These are phyloP conservation scores for Rhincodon typus DNA, from an alignment of 2,797 vertebrate species.

Conservation along the genomic window DNA sequence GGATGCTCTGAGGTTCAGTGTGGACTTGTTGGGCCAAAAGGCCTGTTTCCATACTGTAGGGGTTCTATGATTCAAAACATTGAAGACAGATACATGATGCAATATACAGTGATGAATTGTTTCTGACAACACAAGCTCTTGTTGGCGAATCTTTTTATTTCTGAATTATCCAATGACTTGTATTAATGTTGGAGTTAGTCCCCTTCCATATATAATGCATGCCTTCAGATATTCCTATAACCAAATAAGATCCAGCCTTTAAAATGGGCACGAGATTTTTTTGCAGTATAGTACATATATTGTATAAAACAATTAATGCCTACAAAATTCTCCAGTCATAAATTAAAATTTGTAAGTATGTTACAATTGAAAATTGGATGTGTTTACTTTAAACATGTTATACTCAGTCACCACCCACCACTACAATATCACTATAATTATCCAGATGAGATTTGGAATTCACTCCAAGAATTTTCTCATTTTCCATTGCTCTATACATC, in stretches of 20 bases:
- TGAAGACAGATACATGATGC: not conserved
- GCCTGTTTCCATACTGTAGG: too few relatives aligned
- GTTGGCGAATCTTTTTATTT: not conserved
- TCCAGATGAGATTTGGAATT: not conserved
- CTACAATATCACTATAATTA: not conserved
- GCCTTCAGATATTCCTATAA: not conserved
- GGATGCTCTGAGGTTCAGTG: too few relatives aligned
- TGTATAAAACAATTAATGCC: not conserved
- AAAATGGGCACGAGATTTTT: not conserved
- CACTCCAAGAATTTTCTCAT: not conserved
- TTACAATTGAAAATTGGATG: not conserved
- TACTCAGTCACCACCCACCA: not conserved
- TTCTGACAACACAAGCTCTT: not conserved
- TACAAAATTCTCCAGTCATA: not conserved
- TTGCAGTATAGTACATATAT: not conserved
- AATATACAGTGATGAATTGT: not conserved
- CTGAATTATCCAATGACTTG: not conserved
- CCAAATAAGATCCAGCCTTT: not conserved
- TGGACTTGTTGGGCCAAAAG: too few relatives aligned
- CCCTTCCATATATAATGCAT: not conserved
- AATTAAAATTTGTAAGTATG: not conserved
- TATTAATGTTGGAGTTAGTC: not conserved
- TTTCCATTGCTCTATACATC: not conserved
- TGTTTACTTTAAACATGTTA: not conserved
- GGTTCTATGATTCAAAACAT: too few relatives aligned